These are phyloP conservation scores for Lasioglossum leucozonium DNA, from an alignment of 2,888 invertebrate genomes.

Conservation along the genomic window DNA sequence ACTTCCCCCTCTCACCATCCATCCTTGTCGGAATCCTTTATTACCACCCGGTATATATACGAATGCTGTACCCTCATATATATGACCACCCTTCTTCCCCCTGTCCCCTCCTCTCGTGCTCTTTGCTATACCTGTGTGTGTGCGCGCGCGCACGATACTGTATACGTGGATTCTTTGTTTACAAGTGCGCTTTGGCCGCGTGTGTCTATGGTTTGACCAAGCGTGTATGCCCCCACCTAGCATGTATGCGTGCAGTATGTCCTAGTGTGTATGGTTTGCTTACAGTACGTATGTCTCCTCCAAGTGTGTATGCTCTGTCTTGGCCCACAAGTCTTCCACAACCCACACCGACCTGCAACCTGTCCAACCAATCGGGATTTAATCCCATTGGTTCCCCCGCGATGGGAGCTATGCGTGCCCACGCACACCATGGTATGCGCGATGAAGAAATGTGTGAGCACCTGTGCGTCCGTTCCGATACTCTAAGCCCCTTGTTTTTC, in stretches of 20 bases:
- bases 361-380: conserved; percentile 83
- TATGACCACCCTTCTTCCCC: conserved; percentile 51
- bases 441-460: conserved; percentile 50
- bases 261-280: neutral
- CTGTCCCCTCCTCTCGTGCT: neutral
- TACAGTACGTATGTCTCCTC: neutral
- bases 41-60: conserved; percentile 76
- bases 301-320: conserved; percentile 17
- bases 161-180: neutral
- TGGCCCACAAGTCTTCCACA: conserved; percentile 30
- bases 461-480: conserved; percentile 57
- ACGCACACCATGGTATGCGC: conserved; percentile 36
- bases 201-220: neutral
- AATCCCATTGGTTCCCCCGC: conserved; percentile 78
- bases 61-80: conserved; percentile 64
- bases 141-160: neutral
- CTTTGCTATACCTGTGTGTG: neutral
- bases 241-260: too few species aligned
- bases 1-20: conserved; percentile 74
- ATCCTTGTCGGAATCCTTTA: conserved; percentile 84
- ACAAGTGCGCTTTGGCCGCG: neutral
- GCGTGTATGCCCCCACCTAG: too few species aligned
- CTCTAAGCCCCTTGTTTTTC: conserved; percentile 19
- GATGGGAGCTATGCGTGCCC: conserved; percentile 73
- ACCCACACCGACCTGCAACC: conserved; percentile 64